Conservation (phyloP, 1,140 invertebrate species). For the Homarus americanus region DNA sequence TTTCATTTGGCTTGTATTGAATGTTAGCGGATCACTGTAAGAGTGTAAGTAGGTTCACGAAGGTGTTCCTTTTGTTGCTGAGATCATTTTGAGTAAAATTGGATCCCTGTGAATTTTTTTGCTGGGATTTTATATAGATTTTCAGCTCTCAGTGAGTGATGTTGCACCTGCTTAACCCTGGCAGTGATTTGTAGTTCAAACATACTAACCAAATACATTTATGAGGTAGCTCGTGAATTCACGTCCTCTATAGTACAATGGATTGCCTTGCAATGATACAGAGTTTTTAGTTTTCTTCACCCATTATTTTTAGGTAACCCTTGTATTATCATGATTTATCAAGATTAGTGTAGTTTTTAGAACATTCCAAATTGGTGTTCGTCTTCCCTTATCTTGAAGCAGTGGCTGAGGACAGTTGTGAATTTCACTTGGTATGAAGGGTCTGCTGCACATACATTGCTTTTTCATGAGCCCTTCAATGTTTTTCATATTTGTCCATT, state of each 20-base stretch:
- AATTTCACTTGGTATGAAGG: neutral
- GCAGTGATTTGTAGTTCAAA: constrained; percentile 33
- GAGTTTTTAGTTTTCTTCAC: constrained; percentile 54
- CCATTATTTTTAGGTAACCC: constrained; percentile 64
- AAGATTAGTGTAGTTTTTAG: constrained; percentile 67
- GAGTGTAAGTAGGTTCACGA: neutral
- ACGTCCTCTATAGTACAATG: constrained; percentile 68
- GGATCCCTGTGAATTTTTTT: neutral
- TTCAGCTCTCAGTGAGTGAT: neutral
- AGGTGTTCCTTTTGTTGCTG: constrained; percentile 1
- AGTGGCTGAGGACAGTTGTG: constrained; percentile 28
- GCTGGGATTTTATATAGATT: neutral
- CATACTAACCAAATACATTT: constrained; percentile 47
- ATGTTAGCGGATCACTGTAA: constrained; percentile 18
- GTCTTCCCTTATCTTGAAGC: constrained; percentile 57
- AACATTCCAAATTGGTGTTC: constrained; percentile 72
- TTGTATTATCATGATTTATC: constrained; percentile 43
- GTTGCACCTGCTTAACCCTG: constrained; percentile 5
- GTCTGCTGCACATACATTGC: constrained; percentile 17
- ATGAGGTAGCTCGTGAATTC: constrained; percentile 49
- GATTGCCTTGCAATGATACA: constrained; percentile 54
- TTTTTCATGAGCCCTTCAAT: neutral
- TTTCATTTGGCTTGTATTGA: constrained; percentile 26
- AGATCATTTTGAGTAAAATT: neutral
- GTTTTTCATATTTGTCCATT: constrained; percentile 6